Percentiles rank a stretch among this genome's conserved stretches.
Conservation (phyloP, 2,113 vertebrate species). For the Psilopogon haemacephalus region DNA sequence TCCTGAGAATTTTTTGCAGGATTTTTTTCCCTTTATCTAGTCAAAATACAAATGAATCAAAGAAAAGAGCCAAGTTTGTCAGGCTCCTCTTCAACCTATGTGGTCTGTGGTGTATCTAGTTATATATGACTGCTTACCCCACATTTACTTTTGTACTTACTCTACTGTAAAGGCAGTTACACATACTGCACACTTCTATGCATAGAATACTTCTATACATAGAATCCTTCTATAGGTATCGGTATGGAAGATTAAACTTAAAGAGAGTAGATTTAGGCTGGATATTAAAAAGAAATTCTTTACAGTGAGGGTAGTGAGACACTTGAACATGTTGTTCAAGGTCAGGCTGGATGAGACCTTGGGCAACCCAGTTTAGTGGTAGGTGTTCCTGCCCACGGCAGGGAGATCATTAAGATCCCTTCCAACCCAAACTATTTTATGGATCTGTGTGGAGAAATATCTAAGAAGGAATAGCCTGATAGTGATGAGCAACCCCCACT, state of each 20-base stretch:
- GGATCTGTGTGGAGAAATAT: too few relatives aligned
- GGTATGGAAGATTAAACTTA: background rate
- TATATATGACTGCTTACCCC: background rate
- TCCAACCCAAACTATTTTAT: too few relatives aligned
- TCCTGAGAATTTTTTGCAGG: background rate
- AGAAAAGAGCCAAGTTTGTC: background rate
- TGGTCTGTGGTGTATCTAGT: background rate
- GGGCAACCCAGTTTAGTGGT: too few relatives aligned
- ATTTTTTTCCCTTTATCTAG: background rate
- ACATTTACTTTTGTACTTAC: rapidly evolving
- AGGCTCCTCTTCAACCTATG: background rate
- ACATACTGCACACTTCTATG: background rate
- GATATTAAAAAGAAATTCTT: too few relatives aligned
- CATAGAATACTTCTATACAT: background rate
- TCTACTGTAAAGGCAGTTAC: background rate
- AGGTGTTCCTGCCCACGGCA: too few relatives aligned
- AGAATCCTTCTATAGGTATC: background rate
- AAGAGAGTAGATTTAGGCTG: too few relatives aligned
- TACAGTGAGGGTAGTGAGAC: too few relatives aligned
- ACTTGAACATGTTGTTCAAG: too few relatives aligned
- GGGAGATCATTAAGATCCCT: too few relatives aligned
- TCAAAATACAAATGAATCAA: background rate
- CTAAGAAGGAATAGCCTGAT: too few relatives aligned
- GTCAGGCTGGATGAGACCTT: too few relatives aligned
- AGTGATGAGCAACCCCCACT: too few relatives aligned